phyloP scores from a whole-genome alignment of 2,113 vertebrate species.

The Opisthocomus hoazin region DNA sequence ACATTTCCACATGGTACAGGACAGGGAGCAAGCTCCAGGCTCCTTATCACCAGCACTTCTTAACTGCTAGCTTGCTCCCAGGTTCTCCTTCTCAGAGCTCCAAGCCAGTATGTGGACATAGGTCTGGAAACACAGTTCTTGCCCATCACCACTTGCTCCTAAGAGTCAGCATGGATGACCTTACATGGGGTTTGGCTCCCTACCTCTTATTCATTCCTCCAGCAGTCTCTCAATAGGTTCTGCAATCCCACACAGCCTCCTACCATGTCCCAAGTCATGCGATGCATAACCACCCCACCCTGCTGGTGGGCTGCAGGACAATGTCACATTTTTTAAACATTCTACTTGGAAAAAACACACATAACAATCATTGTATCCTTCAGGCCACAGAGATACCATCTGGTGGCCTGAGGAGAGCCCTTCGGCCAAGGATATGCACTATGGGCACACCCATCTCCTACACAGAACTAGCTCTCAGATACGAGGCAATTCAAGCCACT shows the following conservation, averaged over 20 bases:
- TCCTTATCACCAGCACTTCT: background rate
- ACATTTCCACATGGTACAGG: background rate
- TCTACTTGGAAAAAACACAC: background rate
- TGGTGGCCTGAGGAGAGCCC: background rate
- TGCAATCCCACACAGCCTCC: background rate
- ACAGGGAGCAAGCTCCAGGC: background rate
- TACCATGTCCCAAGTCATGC: background rate
- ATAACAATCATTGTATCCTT: background rate
- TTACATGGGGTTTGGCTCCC: background rate
- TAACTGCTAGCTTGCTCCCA: background rate
- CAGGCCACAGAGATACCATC: background rate
- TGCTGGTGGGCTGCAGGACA: background rate
- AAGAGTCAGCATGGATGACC: background rate
- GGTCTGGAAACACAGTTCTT: background rate
- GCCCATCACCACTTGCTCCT: background rate
- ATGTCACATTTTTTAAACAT: too few species aligned
- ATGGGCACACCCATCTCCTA: background rate
- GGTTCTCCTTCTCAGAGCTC: background rate
- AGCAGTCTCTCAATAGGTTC: background rate
- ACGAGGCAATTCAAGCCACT: background rate
- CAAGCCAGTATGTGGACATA: background rate
- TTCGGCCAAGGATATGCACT: background rate
- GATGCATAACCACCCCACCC: background rate
- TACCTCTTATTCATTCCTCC: background rate
- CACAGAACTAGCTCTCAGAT: background rate